Percentiles rank a stretch among this genome's conserved stretches.
phyloP scores from a whole-genome alignment of 2,888 invertebrate species.

The Apeira syringaria region DNA sequence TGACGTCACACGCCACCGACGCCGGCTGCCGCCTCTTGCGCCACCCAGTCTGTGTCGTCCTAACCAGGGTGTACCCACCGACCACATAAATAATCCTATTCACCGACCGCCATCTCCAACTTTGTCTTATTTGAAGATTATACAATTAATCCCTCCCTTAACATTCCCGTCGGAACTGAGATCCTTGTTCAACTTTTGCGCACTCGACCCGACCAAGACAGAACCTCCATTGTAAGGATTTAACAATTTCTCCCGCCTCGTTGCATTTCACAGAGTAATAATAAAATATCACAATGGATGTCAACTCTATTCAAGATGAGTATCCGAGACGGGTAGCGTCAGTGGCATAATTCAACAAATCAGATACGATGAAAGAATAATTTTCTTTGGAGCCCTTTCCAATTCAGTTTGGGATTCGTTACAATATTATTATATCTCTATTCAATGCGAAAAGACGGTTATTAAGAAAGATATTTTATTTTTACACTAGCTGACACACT shows the following conservation, averaged over 20 bases:
- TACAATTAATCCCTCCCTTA: conserved; percentile 64
- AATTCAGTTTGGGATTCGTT: conserved; percentile 50
- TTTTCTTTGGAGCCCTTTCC: conserved; percentile 42
- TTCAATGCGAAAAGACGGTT: conserved; percentile 37
- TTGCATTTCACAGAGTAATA: conserved; percentile 77
- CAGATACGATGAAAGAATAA: conserved; percentile 64
- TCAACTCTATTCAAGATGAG: conserved; percentile 79
- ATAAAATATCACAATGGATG: conserved; percentile 81
- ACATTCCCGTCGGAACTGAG: conserved; percentile 61
- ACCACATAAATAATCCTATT: conserved; percentile 57
- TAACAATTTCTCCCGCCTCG: conserved; percentile 77
- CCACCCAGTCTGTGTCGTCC: conserved; percentile 32
- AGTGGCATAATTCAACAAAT: conserved; percentile 71
- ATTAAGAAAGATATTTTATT: conserved; percentile 33
- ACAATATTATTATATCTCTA: conserved; percentile 44
- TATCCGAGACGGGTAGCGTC: conserved; percentile 72
- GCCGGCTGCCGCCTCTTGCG: conserved; percentile 30
- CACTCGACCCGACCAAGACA: conserved; percentile 76
- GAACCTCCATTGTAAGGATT: conserved; percentile 74
- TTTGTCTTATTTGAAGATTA: conserved; percentile 63
- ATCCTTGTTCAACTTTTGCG: conserved; percentile 74
- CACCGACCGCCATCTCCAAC: conserved; percentile 54
- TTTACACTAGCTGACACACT: too few relatives aligned
- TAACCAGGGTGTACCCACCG: conserved; percentile 31
- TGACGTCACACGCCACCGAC: conserved; percentile 50